These are phyloP conservation scores for Gymnothorax reevesii DNA, from an alignment of 2,797 vertebrate species.

Conservation along the genomic window DNA sequence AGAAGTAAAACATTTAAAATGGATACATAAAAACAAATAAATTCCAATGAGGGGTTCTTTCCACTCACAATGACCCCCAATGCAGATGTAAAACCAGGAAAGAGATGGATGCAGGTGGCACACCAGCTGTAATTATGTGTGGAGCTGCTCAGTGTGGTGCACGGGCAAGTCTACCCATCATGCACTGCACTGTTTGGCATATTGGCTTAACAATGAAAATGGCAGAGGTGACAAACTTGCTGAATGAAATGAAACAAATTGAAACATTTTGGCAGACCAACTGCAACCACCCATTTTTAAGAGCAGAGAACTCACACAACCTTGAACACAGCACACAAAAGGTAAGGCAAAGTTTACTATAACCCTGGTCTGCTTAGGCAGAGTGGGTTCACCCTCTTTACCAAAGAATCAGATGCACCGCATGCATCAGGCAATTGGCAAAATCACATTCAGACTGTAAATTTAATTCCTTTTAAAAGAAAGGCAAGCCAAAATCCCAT, in stretches of 20 bases:
- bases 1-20: constrained; percentile 65
- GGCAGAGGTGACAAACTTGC: background rate
- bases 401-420: constrained; percentile 48
- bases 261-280: constrained; percentile 52
- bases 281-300: constrained; percentile 50
- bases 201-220: constrained; percentile 50
- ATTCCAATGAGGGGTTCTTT: constrained; percentile 47
- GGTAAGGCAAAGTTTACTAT: constrained; percentile 70
- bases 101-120: constrained; percentile 46
- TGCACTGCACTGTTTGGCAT: constrained; percentile 1
- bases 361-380: constrained; percentile 60
- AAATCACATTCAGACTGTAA: constrained; percentile 55
- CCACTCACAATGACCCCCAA: constrained; percentile 21
- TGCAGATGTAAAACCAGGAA: constrained; percentile 30
- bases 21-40: constrained; percentile 56
- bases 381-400: constrained; percentile 58
- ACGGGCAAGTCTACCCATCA: constrained; percentile 30
- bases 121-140: constrained; percentile 21
- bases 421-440: background rate
- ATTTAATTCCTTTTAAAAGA: constrained; percentile 31
- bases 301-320: constrained; percentile 47
- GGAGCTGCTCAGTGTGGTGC: background rate
- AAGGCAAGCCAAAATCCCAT: background rate
- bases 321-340: constrained; percentile 52
- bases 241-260: constrained; percentile 11